Percentiles rank a stretch among this genome's conserved stretches.
Conservation (phyloP, 2,113 vertebrate species). For the Bubo scandiacus region DNA sequence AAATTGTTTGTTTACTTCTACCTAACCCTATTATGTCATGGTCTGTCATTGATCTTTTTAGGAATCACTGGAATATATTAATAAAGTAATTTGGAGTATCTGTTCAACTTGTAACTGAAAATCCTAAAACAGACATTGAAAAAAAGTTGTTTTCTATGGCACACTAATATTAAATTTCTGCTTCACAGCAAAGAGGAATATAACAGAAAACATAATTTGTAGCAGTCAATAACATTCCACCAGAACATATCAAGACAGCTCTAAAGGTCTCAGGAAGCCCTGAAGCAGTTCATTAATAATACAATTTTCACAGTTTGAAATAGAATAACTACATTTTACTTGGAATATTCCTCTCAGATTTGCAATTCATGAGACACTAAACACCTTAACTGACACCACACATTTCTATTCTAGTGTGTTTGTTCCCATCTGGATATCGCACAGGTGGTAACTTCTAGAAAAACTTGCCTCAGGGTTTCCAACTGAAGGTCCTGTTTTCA, state of each 20-base stretch:
- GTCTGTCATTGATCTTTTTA: not conserved
- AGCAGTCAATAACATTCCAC: not conserved
- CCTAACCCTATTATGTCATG: not conserved
- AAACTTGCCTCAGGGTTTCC: not conserved
- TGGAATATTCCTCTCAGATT: not conserved
- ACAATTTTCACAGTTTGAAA: not conserved
- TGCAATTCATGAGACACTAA: not conserved
- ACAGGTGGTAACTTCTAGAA: not conserved
- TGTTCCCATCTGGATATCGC: not conserved
- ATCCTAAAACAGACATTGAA: not conserved
- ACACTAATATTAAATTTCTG: not conserved
- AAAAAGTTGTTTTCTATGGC: not conserved
- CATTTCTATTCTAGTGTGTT: not conserved
- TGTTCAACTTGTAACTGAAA: not conserved
- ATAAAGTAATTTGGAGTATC: not conserved
- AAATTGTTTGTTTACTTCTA: not conserved
- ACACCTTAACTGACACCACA: not conserved
- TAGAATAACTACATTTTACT: not conserved
- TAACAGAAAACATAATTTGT: not conserved
- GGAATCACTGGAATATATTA: not conserved
- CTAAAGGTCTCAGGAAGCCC: not conserved
- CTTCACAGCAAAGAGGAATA: not conserved
- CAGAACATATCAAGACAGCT: not conserved
- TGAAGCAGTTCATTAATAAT: not conserved
- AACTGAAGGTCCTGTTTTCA: not conserved